Evolutionary conservation across 2,797 vertebrate genomes (phyloP).

Genomic region (Oreochromis grahami): DNA sequence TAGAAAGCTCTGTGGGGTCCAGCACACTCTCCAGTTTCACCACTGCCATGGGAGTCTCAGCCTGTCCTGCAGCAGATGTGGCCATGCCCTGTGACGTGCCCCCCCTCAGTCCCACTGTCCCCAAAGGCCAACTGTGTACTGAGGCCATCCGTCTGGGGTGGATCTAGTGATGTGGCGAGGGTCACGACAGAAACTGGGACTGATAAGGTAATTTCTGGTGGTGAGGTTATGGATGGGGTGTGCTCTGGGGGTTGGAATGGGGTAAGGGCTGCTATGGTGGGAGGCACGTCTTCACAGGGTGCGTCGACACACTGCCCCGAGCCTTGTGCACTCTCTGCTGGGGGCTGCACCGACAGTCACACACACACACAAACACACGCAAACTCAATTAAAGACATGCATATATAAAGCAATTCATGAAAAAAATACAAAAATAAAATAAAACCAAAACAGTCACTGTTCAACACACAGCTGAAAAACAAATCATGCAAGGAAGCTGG

Average conservation of each 20-base stretch:
- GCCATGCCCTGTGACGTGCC: slow-evolving; percentile 62
- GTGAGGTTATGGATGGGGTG: slow-evolving; percentile 34
- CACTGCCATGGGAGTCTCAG: slow-evolving; percentile 72
- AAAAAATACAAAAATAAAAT: slow-evolving; percentile 11
- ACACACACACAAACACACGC: slow-evolving; percentile 73
- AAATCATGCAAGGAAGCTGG: slow-evolving; percentile 65
- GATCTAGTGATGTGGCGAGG: slow-evolving; percentile 52
- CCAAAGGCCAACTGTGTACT: slow-evolving; percentile 50
- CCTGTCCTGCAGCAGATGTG: slow-evolving; percentile 65
- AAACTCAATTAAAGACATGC: slow-evolving; percentile 73
- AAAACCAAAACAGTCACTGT: slow-evolving; percentile 32
- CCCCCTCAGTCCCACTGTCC: slow-evolving; percentile 61
- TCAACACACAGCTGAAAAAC: slow-evolving; percentile 40
- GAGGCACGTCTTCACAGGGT: slow-evolving; percentile 67
- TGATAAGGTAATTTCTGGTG: slow-evolving; percentile 55
- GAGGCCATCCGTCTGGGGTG: slow-evolving; percentile 53
- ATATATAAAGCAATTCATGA: slow-evolving; percentile 55
- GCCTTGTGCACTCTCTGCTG: slow-evolving; percentile 74
- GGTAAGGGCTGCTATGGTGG: slow-evolving; percentile 52
- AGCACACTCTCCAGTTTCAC: slow-evolving; percentile 85
- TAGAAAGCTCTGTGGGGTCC: slow-evolving; percentile 97
- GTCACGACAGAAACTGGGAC: slow-evolving; percentile 47
- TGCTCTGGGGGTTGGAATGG: slow-evolving; percentile 50
- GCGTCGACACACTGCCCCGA: slow-evolving; percentile 64
- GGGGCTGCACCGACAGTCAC: slow-evolving; percentile 82